Percentiles rank a stretch among this genome's conserved stretches.
Conservation (phyloP, 2,113 vertebrate species). For the Amblyopsis rosae region DNA sequence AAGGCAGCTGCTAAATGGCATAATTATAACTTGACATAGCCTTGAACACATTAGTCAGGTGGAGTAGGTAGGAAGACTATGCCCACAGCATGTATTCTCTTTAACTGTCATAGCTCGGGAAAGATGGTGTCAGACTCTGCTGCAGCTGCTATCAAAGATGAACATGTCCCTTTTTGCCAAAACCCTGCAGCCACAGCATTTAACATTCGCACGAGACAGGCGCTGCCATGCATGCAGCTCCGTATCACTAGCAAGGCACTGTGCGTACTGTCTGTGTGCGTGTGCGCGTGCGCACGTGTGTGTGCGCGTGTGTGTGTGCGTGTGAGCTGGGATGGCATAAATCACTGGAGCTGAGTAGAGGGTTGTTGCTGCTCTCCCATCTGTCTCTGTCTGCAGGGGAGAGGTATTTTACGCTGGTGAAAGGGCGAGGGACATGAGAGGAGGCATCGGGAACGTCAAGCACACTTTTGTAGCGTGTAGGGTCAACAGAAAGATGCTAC, state of each 20-base stretch:
- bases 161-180: slow-evolving; percentile 54
- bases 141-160: slow-evolving; percentile 55
- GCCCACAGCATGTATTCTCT: slow-evolving; percentile 45
- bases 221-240: slow-evolving; percentile 48
- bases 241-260: slow-evolving; percentile 30
- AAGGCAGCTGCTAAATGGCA: no score
- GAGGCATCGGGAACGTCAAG: slow-evolving; percentile 1
- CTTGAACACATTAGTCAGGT: slow-evolving; percentile 53
- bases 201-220: slow-evolving; percentile 62
- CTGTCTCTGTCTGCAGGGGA: slow-evolving; percentile 72
- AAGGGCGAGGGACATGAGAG: slow-evolving; percentile 33
- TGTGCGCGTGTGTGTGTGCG: slow-evolving; percentile 16
- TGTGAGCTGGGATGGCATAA: slow-evolving; percentile 50
- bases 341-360: slow-evolving; percentile 66
- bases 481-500: slow-evolving; percentile 56
- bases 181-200: slow-evolving; percentile 53
- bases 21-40: slow-evolving; percentile 9
- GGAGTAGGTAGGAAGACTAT: slow-evolving; percentile 46
- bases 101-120: slow-evolving; percentile 56
- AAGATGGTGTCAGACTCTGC: slow-evolving; percentile 59
- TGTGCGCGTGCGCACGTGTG: slow-evolving; percentile 50
- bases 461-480: slow-evolving; percentile 36
- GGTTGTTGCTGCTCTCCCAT: slow-evolving; percentile 65
- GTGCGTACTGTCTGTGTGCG: slow-evolving; percentile 44
- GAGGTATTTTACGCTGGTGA: slow-evolving; percentile 70